Evolutionary conservation across 2,113 vertebrate species (phyloP).

Genomic region (Parus major): DNA sequence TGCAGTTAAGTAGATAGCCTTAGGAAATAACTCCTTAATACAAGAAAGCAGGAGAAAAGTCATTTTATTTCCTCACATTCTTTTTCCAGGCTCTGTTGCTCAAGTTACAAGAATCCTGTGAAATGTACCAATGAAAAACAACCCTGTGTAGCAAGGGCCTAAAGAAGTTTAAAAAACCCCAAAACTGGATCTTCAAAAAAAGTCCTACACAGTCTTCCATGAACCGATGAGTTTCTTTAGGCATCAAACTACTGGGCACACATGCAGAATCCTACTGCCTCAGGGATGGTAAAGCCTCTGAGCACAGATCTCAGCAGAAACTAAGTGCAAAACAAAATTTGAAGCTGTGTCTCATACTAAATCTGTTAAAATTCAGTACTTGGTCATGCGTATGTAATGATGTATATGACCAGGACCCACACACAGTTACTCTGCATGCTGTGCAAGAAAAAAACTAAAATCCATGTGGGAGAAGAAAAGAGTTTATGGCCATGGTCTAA

Average conservation of each 20-base stretch:
- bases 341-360: background rate
- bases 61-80: background rate
- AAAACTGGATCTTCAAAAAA: background rate
- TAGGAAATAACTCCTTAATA: slow-evolving; percentile 11
- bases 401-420: background rate
- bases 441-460: background rate
- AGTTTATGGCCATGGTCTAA: background rate
- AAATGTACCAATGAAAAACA: background rate
- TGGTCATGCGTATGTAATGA: background rate
- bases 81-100: background rate
- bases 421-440: background rate
- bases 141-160: background rate
- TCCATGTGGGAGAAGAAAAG: background rate
- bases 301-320: background rate
- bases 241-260: background rate
- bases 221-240: background rate
- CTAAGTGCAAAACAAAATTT: background rate
- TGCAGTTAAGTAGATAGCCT: slow-evolving; percentile 28
- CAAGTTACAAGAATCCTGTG: background rate
- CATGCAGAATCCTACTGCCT: background rate
- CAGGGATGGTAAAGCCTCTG: background rate
- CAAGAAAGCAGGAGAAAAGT: slow-evolving; percentile 11
- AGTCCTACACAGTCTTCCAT: background rate
- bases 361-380: background rate
- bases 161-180: background rate